Conservation (phyloP, 2,797 vertebrate species). For the Ambastaia sidthimunki region DNA sequence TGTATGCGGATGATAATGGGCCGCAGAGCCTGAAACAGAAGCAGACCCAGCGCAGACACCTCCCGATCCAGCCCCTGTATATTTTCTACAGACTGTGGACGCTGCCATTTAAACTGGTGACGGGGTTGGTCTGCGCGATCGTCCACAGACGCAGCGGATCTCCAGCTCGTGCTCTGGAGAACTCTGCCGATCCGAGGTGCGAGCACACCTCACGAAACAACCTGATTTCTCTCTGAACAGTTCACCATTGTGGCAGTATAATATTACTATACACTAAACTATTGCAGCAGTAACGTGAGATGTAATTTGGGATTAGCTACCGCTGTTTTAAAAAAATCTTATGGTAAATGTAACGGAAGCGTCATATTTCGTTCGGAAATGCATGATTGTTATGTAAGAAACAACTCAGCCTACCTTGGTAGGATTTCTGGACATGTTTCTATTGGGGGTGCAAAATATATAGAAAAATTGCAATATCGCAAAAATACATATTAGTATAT, state of each 20-base stretch:
- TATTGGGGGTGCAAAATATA: too few species aligned
- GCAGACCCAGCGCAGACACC: slow-evolving; percentile 69
- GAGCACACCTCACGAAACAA: slow-evolving; percentile 55
- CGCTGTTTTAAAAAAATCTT: not conserved
- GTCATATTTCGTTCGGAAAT: too few species aligned
- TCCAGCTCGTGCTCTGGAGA: slow-evolving; percentile 63
- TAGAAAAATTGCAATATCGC: too few species aligned
- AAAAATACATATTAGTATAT: too few species aligned
- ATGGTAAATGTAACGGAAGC: too few species aligned
- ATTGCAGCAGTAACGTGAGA: not conserved
- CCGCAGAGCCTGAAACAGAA: slow-evolving; percentile 71
- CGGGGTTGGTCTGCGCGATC: slow-evolving; percentile 73
- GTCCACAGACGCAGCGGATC: slow-evolving; percentile 71
- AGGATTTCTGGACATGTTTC: too few species aligned
- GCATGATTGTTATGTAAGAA: too few species aligned
- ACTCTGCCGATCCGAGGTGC: slow-evolving; percentile 73
- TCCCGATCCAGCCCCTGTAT: slow-evolving; percentile 69
- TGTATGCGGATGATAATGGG: slow-evolving; percentile 76
- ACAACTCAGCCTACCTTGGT: too few species aligned
- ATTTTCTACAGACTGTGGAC: slow-evolving; percentile 75
- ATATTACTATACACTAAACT: not conserved
- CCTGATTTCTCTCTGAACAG: slow-evolving; percentile 24
- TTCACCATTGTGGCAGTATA: not conserved
- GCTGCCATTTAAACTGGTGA: slow-evolving; percentile 74
- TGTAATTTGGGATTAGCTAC: not conserved